Evolutionary conservation across 2,888 invertebrate species (phyloP).

Genomic region (Eutolmus rufibarbis): DNA sequence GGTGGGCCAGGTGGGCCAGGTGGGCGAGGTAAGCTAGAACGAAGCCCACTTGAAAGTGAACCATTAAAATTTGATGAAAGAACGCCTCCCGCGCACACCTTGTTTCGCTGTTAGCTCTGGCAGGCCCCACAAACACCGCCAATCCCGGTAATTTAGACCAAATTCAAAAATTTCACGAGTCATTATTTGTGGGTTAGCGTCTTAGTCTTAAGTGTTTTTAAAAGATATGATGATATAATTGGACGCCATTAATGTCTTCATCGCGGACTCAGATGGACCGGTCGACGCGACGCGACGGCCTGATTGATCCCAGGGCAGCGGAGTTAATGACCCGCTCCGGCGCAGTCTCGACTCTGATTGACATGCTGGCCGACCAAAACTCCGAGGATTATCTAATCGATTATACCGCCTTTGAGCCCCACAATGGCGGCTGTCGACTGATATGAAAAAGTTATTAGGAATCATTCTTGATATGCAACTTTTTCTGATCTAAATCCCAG

Average conservation of each 20-base stretch:
- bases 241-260: constrained; percentile 35
- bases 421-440: not conserved
- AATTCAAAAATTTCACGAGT: constrained; percentile 33
- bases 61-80: constrained; percentile 32
- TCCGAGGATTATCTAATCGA: constrained; percentile 28
- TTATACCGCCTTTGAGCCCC: not conserved
- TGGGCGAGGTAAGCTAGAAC: not conserved
- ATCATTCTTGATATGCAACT: not conserved
- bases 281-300: not conserved
- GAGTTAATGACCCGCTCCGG: constrained; percentile 24
- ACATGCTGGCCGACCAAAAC: constrained; percentile 6
- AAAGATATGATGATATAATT: constrained; percentile 39
- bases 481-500: not conserved
- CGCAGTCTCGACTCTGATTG: constrained; percentile 13
- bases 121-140: not conserved
- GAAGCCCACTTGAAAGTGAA: not conserved
- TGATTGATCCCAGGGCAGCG: not conserved
- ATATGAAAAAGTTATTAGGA: constrained; percentile 33
- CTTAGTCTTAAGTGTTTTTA: constrained; percentile 35
- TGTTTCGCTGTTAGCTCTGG: not conserved
- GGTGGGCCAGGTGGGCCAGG: not conserved
- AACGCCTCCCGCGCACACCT: not conserved
- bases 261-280: not conserved
- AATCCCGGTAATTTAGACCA: not conserved
- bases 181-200: constrained; percentile 32